Evolutionary conservation across 2,888 invertebrate species (phyloP).

Genomic region (Eupsilia transversa): DNA sequence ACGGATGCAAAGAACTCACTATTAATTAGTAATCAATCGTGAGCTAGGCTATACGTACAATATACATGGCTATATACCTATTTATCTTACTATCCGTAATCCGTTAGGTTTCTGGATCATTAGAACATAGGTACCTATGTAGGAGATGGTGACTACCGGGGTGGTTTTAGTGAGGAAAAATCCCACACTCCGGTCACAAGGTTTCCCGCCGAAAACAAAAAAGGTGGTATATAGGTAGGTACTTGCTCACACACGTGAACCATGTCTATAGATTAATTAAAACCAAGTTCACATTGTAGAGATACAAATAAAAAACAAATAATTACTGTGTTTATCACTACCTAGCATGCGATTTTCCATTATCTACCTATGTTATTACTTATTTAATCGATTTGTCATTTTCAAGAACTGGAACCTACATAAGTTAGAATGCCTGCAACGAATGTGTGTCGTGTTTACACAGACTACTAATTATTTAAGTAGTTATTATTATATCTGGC

Average conservation of each 20-base stretch:
- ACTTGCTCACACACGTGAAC: conserved; percentile 21
- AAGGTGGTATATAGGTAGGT: not conserved
- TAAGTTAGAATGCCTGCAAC: conserved; percentile 34
- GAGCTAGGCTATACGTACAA: conserved; percentile 20
- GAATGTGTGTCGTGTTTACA: conserved; percentile 19
- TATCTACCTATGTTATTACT: conserved; percentile 40
- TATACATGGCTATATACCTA: conserved; percentile 19
- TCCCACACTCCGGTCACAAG: not conserved
- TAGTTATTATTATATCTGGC: not conserved
- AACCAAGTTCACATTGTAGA: conserved; percentile 50
- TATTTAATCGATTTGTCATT: conserved; percentile 55
- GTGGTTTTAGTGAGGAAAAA: not conserved
- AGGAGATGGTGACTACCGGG: not conserved
- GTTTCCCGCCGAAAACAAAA: not conserved
- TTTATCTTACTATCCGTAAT: not conserved
- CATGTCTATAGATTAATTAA: conserved; percentile 46
- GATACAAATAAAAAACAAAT: conserved; percentile 38
- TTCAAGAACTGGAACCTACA: conserved; percentile 53
- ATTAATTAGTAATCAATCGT: conserved; percentile 47
- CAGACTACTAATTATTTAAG: not conserved
- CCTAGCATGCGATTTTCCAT: conserved; percentile 51
- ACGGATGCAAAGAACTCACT: conserved; percentile 30
- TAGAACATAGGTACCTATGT: not conserved
- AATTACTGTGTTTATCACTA: conserved; percentile 45
- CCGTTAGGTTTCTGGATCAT: not conserved